Conservation (phyloP, 2,888 invertebrate species). For the Harpalus rufipes region DNA sequence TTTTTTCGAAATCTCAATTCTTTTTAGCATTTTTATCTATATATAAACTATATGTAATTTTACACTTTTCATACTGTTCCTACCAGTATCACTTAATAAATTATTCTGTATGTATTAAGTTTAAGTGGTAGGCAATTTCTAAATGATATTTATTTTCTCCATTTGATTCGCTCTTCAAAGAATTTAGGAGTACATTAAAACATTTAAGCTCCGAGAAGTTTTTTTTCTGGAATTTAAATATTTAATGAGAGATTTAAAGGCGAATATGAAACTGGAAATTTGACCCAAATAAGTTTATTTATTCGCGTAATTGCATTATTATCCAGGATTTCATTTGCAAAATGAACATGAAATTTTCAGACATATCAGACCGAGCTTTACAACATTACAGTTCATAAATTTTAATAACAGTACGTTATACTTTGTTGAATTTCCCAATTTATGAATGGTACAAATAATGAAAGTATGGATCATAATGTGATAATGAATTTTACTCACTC, state of each 20-base stretch:
- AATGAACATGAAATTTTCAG: background rate
- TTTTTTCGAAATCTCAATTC: no score
- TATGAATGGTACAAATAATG: background rate
- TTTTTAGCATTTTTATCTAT: no score
- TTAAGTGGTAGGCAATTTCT: background rate
- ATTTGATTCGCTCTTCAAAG: constrained; percentile 5
- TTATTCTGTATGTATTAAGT: no score
- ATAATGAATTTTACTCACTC: no score
- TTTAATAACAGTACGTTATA: background rate
- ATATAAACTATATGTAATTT: no score
- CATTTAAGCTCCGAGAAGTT: background rate
- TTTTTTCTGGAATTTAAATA: constrained; percentile 14
- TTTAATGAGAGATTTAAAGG: constrained; percentile 7
- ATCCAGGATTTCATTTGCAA: background rate
- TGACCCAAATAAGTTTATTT: background rate
- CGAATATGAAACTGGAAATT: background rate
- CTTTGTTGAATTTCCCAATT: background rate
- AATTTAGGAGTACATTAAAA: constrained; percentile 11
- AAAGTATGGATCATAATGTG: no score
- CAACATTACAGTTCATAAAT: background rate
- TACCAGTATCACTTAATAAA: no score
- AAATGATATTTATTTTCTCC: constrained; percentile 1
- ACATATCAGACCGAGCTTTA: background rate
- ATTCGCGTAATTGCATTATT: constrained; percentile 6
- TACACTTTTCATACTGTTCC: no score